Base-by-base conservation (phyloP, 1,140 invertebrate species). In the Laupala kohalensis region DNA sequence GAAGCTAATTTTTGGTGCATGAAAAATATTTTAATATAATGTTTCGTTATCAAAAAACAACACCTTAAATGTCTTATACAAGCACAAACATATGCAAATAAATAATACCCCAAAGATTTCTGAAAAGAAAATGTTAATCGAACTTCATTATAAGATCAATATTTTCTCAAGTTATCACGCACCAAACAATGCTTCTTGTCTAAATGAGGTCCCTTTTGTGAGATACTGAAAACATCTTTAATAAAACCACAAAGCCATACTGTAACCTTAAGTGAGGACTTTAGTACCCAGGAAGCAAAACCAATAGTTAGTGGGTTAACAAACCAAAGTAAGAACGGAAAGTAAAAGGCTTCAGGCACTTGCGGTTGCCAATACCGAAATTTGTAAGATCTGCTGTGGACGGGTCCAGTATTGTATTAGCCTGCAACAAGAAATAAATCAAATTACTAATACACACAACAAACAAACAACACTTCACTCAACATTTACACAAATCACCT, bases 351-450 rank as follows among this genome's bases (percentile, higher is more conserved):
- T 70, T 70, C 30, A 70, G 63, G 27, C 69, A 70, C 69, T 70
- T 70, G 69, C 69, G 69, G 30, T 53, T 70, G 9, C 68, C 68
- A 69, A 69, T 23, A 25, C 69, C 69, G 30, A 70, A 62, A 19
- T 53, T 53, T 9, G 37, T 53, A 19, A 53, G 37, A 53, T 53
- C 37, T 13, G 37, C 37, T 53, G 37, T 19, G 19, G 37, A 13
- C 19, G 37, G 37, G 37, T 53, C 37, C 37, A 53, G 19, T 53
- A 19, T 19, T 13, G 37, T 19, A 53, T 9, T 9, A 9, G 19
- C 37, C 37, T 53, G 4, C 37, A 53, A 53, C 37, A 1, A 9
- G 19, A n/a, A n/a, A n/a, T n/a, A n/a, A 9, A 2, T 53, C 37
- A 53, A 9, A 53, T 53, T 13, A 53, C 1, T 4, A 1, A 53